Evolutionary conservation across 30 jellyfish, hydroid and myxozoan species (phyloP), one percentile per base, ranked within the genome.

Genomic region (Pelagia noctiluca): DNA sequence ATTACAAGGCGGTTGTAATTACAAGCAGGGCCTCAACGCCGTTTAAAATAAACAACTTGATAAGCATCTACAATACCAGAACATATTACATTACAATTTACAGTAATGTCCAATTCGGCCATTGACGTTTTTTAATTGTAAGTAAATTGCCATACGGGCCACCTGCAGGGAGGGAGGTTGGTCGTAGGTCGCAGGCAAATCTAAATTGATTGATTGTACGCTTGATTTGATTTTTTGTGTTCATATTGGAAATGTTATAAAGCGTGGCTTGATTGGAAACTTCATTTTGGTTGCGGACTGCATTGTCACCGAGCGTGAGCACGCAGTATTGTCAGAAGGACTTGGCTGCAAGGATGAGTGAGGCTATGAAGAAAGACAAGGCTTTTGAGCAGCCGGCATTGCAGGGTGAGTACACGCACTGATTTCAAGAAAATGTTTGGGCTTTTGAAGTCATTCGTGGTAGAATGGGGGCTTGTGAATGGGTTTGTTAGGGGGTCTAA

Each of bases 71-170:
- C 68, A 52, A 52, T 52, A 52, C 26, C 21, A 19, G 28, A 52
- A 52, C 21, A 52, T 8, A 19, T 2, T 30, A 10, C 26, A 4
- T 10, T 8, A 52, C 21, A 30, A 10, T 10, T 52, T 10, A 52
- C 68, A 52, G 68, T 52, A 19, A 52, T 30, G 21, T 3, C 16
- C 12, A 52, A 4, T 19, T 19, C 68, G 21, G 2, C 21, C 12
- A 10, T 52, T 10, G 57, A 52, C 68, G 2, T 10, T 52, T 3
- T 3, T 30, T 19, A 3, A n/a, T 52, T 52, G 30, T 10, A 52
- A 52, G 26, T 52, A 25, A 52, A 52, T 52, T 52, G 21, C 68
- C 21, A 52, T 52, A 52, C 68, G 68, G 26, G 21, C 30, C 68
- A 52, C 68, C 68, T 52, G 68, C 26, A 52, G 4, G 16, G 12